Base-by-base conservation (phyloP, 2,113 vertebrate genomes). In the Bambusicola thoracicus region DNA sequence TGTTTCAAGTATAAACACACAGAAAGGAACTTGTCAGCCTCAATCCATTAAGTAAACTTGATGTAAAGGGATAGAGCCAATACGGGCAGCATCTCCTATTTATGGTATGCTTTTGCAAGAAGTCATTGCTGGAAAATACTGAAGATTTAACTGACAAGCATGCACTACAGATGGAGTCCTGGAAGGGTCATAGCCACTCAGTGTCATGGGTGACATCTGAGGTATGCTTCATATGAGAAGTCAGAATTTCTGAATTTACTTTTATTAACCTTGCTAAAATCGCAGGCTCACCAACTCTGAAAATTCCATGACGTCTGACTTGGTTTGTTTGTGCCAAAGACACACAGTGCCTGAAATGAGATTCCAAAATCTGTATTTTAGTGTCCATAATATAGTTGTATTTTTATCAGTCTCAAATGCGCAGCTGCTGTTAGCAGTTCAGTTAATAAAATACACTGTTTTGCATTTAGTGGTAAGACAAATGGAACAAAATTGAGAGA, bases 51-150 rank as follows among this genome's bases (percentile, higher is more conserved):
- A 70, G 41, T 43, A 61, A 72, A 44, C 25, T 56, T 89, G 0
- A 2, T 0, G 1, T 66, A 8, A 79, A 75, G 29, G 3, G 2
- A 20, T 34, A 24, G 10, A 34, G 61, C 14, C 11, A 53, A 4
- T 32, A 6, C 11, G 41, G 21, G n/a, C 0, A 3, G 58, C 46
- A 30, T 10, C 25, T 43, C 15, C 29, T 62, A 1, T 44, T 79
- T 0, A 1, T 32, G n/a, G 18, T 21, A 17, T 49, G 9, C 18
- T 41, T 67, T 19, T 66, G 22, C 36, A 38, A 46, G 49, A 44
- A 36, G 51, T 11, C 9, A 2, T 10, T 70, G 56, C 25, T 43
- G 12, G 14, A 48, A 32, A 34, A 40, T 49, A 27, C 29, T 24
- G 34, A 75, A 43, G 22, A 43, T 16, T 59, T 62, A 48, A 44